phyloP scores from a whole-genome alignment of 1,140 invertebrate genomes.

The Muscidifurax raptorellus region DNA sequence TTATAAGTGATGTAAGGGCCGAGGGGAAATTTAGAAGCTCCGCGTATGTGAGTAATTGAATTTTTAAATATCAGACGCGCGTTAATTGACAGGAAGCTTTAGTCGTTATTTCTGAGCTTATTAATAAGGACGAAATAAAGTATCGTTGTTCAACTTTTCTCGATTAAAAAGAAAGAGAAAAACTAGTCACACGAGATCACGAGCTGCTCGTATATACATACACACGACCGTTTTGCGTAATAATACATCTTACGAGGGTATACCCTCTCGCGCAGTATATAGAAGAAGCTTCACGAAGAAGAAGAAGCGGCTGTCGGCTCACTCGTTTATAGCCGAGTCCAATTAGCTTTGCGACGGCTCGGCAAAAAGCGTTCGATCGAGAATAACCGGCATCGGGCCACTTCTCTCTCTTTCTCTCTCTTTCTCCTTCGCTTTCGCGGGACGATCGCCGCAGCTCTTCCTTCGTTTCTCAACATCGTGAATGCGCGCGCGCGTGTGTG shows the following conservation, averaged over 20 bases:
- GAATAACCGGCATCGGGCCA: constrained; percentile 60
- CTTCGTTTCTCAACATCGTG: constrained; percentile 33
- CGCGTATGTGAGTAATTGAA: no score
- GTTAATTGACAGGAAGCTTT: background rate
- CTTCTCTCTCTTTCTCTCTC: constrained; percentile 37
- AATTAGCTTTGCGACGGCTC: constrained; percentile 63
- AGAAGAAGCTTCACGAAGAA: constrained; percentile 30
- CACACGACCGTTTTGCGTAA: constrained; percentile 24
- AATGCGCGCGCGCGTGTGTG: background rate
- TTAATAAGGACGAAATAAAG: no score
- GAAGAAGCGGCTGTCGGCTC: constrained; percentile 31
- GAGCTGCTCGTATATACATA: background rate
- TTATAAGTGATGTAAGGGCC: background rate
- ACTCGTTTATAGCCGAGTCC: constrained; percentile 58
- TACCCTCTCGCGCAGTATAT: background rate
- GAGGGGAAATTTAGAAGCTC: background rate
- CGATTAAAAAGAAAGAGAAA: no score
- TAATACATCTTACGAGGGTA: constrained; percentile 14
- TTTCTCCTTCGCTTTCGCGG: constrained; percentile 15
- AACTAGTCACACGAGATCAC: background rate
- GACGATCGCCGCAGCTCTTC: background rate
- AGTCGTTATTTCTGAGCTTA: no score
- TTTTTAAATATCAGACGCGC: no score
- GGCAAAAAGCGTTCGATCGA: constrained; percentile 63
- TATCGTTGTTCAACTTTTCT: no score